phyloP scores from a whole-genome alignment of 2,113 vertebrate species.

The Indicator indicator region DNA sequence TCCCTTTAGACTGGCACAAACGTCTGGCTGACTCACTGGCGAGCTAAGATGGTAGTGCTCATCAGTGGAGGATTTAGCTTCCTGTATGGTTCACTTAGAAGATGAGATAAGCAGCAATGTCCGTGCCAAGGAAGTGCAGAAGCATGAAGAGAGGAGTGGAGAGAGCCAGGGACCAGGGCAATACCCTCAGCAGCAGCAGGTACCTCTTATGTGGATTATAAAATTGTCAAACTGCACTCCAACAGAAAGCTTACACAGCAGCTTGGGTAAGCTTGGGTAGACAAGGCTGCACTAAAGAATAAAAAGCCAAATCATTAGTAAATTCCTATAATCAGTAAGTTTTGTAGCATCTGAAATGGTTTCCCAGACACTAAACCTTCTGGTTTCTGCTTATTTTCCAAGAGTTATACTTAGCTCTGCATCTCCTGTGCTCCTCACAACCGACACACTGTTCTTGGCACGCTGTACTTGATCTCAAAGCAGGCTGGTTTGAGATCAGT shows the following conservation, averaged over 20 bases:
- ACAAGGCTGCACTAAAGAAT: not conserved
- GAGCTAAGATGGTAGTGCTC: not conserved
- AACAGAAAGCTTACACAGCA: not conserved
- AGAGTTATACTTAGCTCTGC: not conserved
- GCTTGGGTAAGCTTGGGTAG: not conserved
- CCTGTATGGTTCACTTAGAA: not conserved
- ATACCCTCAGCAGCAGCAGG: not conserved
- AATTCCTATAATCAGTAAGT: not conserved
- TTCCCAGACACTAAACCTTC: not conserved
- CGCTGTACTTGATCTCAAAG: not conserved
- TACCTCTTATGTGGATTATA: too few species aligned
- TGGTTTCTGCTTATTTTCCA: not conserved
- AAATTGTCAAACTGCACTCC: not conserved
- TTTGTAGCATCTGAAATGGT: not conserved
- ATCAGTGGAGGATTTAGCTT: not conserved
- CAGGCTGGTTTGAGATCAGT: not conserved
- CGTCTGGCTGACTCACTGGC: not conserved
- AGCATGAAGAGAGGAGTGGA: fast-evolving
- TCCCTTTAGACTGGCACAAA: not conserved
- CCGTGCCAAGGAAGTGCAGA: not conserved
- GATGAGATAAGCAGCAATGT: not conserved
- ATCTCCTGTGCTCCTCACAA: not conserved
- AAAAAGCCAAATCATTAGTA: not conserved
- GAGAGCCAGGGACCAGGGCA: not conserved
- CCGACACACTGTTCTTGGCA: not conserved